These are phyloP conservation scores for Scatophagus argus DNA, from an alignment of 2,113 vertebrate species.

Conservation along the genomic window DNA sequence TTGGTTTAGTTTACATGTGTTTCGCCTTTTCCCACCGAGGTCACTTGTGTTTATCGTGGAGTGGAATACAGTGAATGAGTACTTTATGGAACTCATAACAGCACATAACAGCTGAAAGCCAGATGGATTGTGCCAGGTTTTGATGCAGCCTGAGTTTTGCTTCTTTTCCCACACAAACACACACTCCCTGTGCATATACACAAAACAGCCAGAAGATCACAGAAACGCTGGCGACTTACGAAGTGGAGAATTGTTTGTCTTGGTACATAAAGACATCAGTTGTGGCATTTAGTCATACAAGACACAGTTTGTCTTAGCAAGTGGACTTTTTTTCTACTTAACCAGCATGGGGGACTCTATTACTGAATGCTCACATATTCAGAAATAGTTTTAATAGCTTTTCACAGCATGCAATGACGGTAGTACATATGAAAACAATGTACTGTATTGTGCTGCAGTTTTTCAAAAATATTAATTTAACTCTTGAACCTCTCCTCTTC, in stretches of 20 bases:
- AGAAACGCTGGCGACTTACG: neutral
- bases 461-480: neutral
- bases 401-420: neutral
- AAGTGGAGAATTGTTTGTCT: slow-evolving; percentile 5
- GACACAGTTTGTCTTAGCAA: neutral
- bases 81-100: slow-evolving; percentile 43
- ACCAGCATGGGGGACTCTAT: neutral
- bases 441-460: neutral
- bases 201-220: neutral
- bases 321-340: neutral
- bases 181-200: neutral
- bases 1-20: slow-evolving; percentile 46
- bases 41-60: slow-evolving; percentile 39
- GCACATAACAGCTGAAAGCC: slow-evolving; percentile 36
- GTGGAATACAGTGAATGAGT: slow-evolving; percentile 39
- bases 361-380: neutral
- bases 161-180: slow-evolving; percentile 6
- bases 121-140: slow-evolving; percentile 40
- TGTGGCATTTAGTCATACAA: neutral
- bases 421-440: neutral
- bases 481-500: slow-evolving; percentile 31
- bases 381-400: neutral
- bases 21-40: slow-evolving; percentile 30
- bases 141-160: slow-evolving; percentile 15
- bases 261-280: neutral